These are phyloP conservation scores for Pleuronectes platessa DNA, from an alignment of 2,113 vertebrate genomes.

Conservation along the genomic window DNA sequence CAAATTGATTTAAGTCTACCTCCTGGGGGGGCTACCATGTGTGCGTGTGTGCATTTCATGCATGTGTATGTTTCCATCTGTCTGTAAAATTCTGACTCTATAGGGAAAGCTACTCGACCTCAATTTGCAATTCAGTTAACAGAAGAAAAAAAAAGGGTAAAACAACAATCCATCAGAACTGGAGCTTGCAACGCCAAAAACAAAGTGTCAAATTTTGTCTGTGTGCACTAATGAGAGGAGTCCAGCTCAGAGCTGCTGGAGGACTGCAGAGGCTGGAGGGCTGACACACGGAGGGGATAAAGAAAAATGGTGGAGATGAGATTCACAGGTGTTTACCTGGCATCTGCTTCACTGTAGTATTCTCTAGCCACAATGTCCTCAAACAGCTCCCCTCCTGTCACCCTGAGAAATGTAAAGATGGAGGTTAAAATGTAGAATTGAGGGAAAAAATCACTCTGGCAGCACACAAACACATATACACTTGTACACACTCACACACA, in stretches of 20 bases:
- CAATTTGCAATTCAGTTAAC: conserved; percentile 30
- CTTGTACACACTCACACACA: conserved; percentile 27
- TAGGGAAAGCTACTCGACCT: conserved; percentile 30
- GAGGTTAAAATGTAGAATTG: conserved; percentile 19
- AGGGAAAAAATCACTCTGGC: not conserved
- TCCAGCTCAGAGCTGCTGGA: conserved; percentile 20
- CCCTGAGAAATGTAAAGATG: conserved; percentile 68
- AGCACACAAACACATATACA: conserved; percentile 28
- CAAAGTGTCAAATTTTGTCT: conserved; percentile 17
- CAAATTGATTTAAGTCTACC: conserved; percentile 70
- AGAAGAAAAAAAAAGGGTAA: conserved; percentile 13
- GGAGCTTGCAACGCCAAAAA: conserved; percentile 3
- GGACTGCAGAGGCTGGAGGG: conserved; percentile 53
- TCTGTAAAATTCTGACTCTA: conserved; percentile 38
- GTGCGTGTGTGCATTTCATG: conserved; percentile 44
- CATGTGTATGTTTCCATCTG: conserved; percentile 37
- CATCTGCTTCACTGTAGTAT: conserved; percentile 85
- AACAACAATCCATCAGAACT: conserved; percentile 35
- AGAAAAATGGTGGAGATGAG: not conserved
- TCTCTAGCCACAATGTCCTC: conserved; percentile 85
- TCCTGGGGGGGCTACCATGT: conserved; percentile 48
- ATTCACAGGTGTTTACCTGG: conserved; percentile 76
- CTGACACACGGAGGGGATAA: conserved; percentile 40
- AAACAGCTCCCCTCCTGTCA: conserved; percentile 85
- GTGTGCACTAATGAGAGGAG: conserved; percentile 44